Evolutionary conservation across 2,113 vertebrate species (phyloP).

Genomic region (Tenebrosternarchus preto): DNA sequence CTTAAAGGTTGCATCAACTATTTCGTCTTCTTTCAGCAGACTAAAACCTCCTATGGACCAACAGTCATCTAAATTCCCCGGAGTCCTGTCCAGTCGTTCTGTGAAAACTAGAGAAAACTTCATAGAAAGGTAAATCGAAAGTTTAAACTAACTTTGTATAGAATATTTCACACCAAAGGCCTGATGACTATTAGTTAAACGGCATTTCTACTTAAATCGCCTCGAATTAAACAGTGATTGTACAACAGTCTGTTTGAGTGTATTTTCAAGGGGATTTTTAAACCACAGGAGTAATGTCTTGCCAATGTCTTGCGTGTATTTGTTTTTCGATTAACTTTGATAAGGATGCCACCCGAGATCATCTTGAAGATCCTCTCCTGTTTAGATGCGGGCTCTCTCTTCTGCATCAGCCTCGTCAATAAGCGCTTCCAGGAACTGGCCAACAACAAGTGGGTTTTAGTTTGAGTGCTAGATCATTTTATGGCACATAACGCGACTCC

Average conservation of each 20-base stretch:
- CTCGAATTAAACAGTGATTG: background rate
- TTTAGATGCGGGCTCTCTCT: slow-evolving; percentile 79
- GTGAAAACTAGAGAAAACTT: slow-evolving; percentile 39
- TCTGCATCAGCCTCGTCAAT: slow-evolving; percentile 78
- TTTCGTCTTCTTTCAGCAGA: slow-evolving; percentile 6
- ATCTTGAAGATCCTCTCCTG: slow-evolving; percentile 83
- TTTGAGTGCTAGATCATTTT: background rate
- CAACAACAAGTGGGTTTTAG: slow-evolving; percentile 84
- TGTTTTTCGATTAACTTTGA: slow-evolving; percentile 47
- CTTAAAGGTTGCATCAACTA: background rate
- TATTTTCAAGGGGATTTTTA: background rate
- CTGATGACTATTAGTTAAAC: background rate
- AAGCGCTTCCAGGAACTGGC: slow-evolving; percentile 78
- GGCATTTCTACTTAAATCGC: background rate
- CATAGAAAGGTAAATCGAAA: slow-evolving; percentile 62
- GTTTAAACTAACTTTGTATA: too few species aligned
- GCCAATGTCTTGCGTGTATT: background rate
- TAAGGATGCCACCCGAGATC: slow-evolving; percentile 83
- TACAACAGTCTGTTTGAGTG: background rate
- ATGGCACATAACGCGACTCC: background rate
- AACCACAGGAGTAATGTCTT: too few species aligned
- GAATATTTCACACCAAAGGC: too few species aligned
- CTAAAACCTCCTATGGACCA: background rate
- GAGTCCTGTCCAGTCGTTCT: slow-evolving; percentile 39
- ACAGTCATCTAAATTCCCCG: background rate